phyloP scores from a whole-genome alignment of 2,797 vertebrate species.

The Sebastes elongatus region DNA sequence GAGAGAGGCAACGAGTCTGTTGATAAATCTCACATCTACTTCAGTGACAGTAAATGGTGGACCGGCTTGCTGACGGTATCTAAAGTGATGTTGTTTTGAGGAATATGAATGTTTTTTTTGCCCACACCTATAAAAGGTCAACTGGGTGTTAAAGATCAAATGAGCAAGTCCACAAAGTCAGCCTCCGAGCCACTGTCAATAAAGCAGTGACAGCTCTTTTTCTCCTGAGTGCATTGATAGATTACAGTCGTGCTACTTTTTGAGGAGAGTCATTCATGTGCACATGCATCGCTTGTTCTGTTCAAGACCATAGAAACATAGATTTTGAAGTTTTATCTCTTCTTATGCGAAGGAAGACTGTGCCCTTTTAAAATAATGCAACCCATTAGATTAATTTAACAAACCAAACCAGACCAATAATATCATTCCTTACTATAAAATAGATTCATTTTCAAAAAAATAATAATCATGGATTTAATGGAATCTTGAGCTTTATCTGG shows the following conservation, averaged over 20 bases:
- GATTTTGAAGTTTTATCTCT: not conserved
- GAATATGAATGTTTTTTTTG: slow-evolving; percentile 17
- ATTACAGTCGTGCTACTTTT: not conserved
- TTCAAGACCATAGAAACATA: not conserved
- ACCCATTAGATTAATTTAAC: not conserved
- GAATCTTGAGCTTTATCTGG: not conserved
- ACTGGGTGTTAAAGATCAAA: slow-evolving; percentile 18
- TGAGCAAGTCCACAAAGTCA: slow-evolving; percentile 1
- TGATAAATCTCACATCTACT: slow-evolving; percentile 24
- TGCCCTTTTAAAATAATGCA: not conserved
- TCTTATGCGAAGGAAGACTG: not conserved
- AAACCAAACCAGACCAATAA: not conserved
- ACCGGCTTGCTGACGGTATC: not conserved
- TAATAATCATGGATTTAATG: not conserved
- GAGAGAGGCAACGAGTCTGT: slow-evolving; percentile 10
- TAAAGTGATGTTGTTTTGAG: not conserved
- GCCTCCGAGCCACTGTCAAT: not conserved
- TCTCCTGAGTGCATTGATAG: not conserved
- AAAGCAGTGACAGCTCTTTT: slow-evolving; percentile 4
- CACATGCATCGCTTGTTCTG: not conserved
- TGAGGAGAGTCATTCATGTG: not conserved
- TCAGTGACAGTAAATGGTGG: slow-evolving; percentile 6
- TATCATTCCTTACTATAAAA: not conserved
- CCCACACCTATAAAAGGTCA: slow-evolving; percentile 26
- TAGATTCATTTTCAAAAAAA: not conserved